Percentiles rank a stretch among this genome's conserved stretches.
Evolutionary conservation across 1,140 invertebrate genomes (phyloP).

Genomic region (Penaeus chinensis): DNA sequence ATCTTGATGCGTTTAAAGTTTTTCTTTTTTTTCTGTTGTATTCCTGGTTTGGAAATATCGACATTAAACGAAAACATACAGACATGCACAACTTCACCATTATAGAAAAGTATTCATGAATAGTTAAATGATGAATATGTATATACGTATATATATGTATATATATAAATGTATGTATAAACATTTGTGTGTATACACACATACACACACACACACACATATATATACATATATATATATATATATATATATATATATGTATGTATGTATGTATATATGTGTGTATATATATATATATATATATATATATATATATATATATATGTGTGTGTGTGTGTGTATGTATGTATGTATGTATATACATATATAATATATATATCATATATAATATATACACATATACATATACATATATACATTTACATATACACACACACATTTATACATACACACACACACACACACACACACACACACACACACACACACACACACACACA

Average conservation of each 20-base stretch:
- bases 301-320: not conserved
- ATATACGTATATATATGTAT: not conserved
- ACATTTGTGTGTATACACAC: not conserved
- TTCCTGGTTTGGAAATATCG: too few species aligned
- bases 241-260: not conserved
- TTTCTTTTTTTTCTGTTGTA: too few species aligned
- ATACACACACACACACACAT: not conserved
- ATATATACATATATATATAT: not conserved
- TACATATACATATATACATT: constrained; percentile 11
- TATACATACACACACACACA: not conserved
- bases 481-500: not conserved
- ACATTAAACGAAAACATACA: too few species aligned
- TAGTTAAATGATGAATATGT: too few species aligned
- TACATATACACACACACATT: not conserved
- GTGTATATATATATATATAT: not conserved
- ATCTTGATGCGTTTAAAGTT: too few species aligned
- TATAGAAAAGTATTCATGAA: too few species aligned
- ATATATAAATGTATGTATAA: not conserved
- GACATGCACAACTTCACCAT: too few species aligned
- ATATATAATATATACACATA: constrained; percentile 3
- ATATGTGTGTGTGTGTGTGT: not conserved
- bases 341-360: not conserved
- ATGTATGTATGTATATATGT: not conserved
- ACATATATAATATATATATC: not conserved
- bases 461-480: not conserved